Base-by-base conservation (phyloP, 2,113 vertebrate genomes). In the Dromaius novaehollandiae region DNA sequence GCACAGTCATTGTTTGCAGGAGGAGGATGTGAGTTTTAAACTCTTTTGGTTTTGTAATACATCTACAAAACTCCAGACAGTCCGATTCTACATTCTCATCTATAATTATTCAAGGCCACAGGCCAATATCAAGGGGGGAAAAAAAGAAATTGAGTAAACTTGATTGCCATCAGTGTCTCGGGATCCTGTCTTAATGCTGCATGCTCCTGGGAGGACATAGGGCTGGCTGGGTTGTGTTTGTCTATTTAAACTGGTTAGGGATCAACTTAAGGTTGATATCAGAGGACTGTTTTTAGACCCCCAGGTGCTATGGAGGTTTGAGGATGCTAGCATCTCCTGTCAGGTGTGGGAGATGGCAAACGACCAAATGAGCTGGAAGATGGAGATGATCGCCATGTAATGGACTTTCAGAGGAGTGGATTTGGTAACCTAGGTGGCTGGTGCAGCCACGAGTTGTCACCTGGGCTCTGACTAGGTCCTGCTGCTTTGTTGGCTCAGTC, bases 401-500 rank as follows among this genome's bases (percentile, higher is more conserved):
- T 1, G 22, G 53, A 40, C 26, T 51, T 51, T 22, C 30, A 2
- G 44, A 48, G 53, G 8, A 56, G 40, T 3, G 2, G 74, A 53
- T 32, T 60, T 64, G 69, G 78, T 25, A 20, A 1, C 36, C 8
- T 6, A 21, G 17, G 56, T 24, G 28, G 34, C 40, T 4, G 2
- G 25, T 6, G 34, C 0, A 9, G 25, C 81, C 50, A 1, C 0
- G 13, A 0, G 0, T 21, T 13, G 38, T 44, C n/a, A 75, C n/a
- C 30, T 32, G 34, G n/a, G 61, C 21, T 64, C 21, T 24, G 61
- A 36, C n/a, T 64, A 14, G 22, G 36, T 36, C 36, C 0, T 0
- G 13, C 26, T 75, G 50, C 3, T 78, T 65, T 80, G 64, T 58
- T 71, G 81, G 11, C 32, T 0, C 38, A 34, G 38, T 42, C 58